Evolutionary conservation across 2,888 invertebrate species (phyloP).

Genomic region (Xylota sylvarum): DNA sequence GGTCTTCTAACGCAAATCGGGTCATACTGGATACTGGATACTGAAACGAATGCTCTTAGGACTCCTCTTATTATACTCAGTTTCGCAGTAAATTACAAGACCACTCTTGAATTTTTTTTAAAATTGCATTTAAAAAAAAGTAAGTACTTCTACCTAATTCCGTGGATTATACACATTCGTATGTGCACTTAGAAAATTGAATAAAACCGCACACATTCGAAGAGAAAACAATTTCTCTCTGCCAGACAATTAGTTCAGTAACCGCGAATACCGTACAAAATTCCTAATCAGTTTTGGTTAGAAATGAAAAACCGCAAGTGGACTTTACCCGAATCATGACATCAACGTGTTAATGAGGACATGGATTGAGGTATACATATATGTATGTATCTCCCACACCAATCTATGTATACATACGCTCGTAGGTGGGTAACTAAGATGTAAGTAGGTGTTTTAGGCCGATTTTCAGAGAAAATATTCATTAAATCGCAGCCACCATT

Average conservation of each 20-base stretch:
- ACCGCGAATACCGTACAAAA: constrained; percentile 69
- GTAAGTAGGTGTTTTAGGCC: constrained; percentile 18
- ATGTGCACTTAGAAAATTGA: background rate
- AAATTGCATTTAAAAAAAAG: background rate
- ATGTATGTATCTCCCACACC: background rate
- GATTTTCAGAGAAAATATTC: constrained; percentile 49
- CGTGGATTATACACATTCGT: background rate
- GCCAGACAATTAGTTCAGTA: constrained; percentile 56
- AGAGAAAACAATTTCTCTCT: constrained; percentile 31
- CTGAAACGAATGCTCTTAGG: no score
- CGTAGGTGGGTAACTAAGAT: constrained; percentile 14
- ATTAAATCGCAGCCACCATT: constrained; percentile 33
- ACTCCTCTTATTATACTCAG: no score
- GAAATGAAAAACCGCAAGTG: constrained; percentile 64
- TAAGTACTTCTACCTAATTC: background rate
- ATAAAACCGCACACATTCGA: constrained; percentile 18
- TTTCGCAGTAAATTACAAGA: no score
- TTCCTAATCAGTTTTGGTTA: constrained; percentile 72
- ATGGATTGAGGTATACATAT: constrained; percentile 45
- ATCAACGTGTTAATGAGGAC: constrained; percentile 64
- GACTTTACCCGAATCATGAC: constrained; percentile 54
- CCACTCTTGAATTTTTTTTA: no score
- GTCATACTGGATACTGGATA: no score
- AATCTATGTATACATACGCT: background rate
- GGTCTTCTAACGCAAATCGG: no score